Evolutionary conservation across 2,797 vertebrate species (phyloP).

Genomic region (Lophius americanus): DNA sequence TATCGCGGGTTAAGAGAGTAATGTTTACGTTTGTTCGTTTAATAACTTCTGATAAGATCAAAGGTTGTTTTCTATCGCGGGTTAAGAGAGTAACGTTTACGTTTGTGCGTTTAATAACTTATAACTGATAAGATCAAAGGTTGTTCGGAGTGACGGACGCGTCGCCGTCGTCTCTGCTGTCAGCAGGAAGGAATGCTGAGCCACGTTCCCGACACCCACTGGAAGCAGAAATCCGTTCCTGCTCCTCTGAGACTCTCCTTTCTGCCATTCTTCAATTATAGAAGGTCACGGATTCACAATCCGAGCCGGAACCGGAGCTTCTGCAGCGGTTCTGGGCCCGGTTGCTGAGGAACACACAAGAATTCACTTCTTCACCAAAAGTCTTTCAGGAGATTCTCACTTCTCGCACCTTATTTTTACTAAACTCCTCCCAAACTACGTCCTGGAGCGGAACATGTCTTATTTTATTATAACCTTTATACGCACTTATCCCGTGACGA

Average conservation of each 20-base stretch:
- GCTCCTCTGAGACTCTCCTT: slow-evolving; percentile 36
- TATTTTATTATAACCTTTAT: no score
- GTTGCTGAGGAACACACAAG: slow-evolving; percentile 55
- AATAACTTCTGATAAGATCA: not conserved
- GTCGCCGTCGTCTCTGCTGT: slow-evolving; percentile 22
- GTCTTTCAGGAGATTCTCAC: slow-evolving; percentile 7
- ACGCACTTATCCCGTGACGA: no score
- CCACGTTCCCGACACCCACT: slow-evolving; percentile 55
- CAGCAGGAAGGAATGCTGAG: slow-evolving; percentile 43
- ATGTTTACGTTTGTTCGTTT: not conserved
- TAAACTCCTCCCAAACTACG: not conserved
- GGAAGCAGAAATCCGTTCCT: slow-evolving; percentile 34
- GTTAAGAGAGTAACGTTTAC: no score
- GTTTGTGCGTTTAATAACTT: not conserved
- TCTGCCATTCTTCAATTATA: slow-evolving; percentile 64
- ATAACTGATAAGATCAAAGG: not conserved
- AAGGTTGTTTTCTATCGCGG: no score
- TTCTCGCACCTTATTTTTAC: not conserved
- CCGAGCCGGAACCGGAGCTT: slow-evolving; percentile 50
- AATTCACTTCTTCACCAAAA: slow-evolving; percentile 32
- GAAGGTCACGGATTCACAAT: slow-evolving; percentile 73
- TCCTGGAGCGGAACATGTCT: no score
- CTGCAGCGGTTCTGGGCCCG: slow-evolving; percentile 42
- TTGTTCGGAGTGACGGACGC: not conserved
- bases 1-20: no score